phyloP scores from a whole-genome alignment of 2,797 vertebrate species.

The Parambassis ranga region DNA sequence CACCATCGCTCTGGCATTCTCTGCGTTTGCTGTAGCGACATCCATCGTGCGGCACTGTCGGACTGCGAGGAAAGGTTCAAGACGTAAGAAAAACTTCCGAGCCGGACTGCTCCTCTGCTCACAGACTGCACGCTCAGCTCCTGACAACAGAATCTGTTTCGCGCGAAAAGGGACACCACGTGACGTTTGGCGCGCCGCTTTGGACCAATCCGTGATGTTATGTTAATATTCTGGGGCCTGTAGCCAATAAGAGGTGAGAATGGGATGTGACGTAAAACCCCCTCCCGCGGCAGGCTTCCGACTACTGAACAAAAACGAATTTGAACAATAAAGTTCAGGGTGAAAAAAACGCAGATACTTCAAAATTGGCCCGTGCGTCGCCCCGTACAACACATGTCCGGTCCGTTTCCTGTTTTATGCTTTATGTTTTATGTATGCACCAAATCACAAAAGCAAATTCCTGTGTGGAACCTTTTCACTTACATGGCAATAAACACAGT shows the following conservation, averaged over 20 bases:
- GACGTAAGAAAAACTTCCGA: not conserved
- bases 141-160: slow-evolving; percentile 67
- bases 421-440: too few relatives aligned
- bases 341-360: too few relatives aligned
- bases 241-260: slow-evolving; percentile 40
- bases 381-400: too few relatives aligned
- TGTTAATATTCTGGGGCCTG: not conserved
- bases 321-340: not conserved
- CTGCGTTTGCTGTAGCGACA: slow-evolving; percentile 75
- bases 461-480: too few relatives aligned
- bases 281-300: not conserved
- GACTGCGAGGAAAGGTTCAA: not conserved
- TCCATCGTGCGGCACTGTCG: slow-evolving; percentile 80
- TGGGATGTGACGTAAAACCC: not conserved
- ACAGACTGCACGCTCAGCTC: not conserved
- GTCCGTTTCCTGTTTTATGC: too few relatives aligned
- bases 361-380: too few relatives aligned
- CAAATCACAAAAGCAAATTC: too few relatives aligned
- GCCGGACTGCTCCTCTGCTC: not conserved
- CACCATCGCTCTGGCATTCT: slow-evolving; percentile 78
- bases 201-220: slow-evolving; percentile 69
- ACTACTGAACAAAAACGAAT: too few relatives aligned
- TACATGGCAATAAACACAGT: too few relatives aligned
- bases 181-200: slow-evolving; percentile 79
- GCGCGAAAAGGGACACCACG: slow-evolving; percentile 75